These are phyloP conservation scores for Serinus canaria DNA, from an alignment of 2,113 vertebrate species.

Conservation along the genomic window DNA sequence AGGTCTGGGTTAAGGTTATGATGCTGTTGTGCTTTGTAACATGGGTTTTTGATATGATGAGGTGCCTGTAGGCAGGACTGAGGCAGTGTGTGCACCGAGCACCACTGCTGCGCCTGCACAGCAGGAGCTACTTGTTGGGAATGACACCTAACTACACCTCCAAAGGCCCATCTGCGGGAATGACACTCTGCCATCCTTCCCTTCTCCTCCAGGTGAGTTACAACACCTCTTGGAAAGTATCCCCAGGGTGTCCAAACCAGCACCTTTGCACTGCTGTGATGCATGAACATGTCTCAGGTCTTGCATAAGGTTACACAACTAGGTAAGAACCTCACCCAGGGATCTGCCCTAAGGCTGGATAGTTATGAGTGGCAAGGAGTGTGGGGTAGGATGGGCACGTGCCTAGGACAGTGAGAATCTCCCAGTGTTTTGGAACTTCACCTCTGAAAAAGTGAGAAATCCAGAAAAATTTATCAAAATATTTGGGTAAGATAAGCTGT, in stretches of 20 bases:
- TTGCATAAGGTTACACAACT: neutral
- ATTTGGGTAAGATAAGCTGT: neutral
- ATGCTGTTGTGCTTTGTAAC: neutral
- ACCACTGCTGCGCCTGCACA: rapidly evolving
- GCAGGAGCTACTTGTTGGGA: neutral
- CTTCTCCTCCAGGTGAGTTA: neutral
- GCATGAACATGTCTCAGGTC: neutral
- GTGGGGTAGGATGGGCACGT: neutral
- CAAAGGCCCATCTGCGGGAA: neutral
- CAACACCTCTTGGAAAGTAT: neutral
- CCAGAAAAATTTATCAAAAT: neutral
- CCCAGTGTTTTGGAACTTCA: neutral
- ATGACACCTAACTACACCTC: too few relatives aligned
- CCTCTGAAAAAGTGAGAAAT: neutral
- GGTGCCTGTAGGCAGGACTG: neutral
- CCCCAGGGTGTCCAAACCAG: neutral
- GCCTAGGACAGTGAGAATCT: neutral
- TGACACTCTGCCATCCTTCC: rapidly evolving
- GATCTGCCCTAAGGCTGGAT: too few relatives aligned
- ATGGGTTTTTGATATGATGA: rapidly evolving
- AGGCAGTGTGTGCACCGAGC: rapidly evolving
- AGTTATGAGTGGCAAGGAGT: neutral
- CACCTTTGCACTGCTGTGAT: neutral
- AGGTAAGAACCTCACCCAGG: neutral
- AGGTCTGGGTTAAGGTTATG: neutral